A percentile compares a stretch with the other conserved stretches of the same genome.
Evolutionary conservation across 2,888 invertebrate species (phyloP).

Genomic region (Drosophila kokeensis): DNA sequence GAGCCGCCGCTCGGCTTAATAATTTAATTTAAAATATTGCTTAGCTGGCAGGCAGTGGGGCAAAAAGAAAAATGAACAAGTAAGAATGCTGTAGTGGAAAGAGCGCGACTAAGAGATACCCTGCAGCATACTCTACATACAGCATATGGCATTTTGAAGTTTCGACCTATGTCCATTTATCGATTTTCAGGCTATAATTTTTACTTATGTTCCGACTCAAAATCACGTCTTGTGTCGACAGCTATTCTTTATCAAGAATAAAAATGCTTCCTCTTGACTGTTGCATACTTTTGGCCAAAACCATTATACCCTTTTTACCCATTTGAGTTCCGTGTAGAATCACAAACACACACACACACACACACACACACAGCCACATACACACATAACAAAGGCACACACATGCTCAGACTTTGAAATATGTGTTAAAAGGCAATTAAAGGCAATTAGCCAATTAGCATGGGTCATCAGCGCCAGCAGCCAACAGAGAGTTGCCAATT

Average conservation of each 20-base stretch:
- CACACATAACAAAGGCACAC: background rate
- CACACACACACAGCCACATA: background rate
- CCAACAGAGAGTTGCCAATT: constrained; percentile 24
- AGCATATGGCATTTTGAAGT: too few relatives aligned
- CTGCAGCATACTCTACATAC: too few relatives aligned
- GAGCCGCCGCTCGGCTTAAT: constrained; percentile 41
- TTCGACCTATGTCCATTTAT: too few relatives aligned
- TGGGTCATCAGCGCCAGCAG: constrained; percentile 69
- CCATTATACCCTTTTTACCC: background rate
- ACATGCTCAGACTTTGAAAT: constrained; percentile 11
- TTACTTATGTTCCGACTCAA: too few relatives aligned
- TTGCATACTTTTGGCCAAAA: background rate
- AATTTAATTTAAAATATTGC: constrained; percentile 59
- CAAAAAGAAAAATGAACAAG: background rate
- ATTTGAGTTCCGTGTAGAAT: background rate
- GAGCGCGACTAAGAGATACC: background rate
- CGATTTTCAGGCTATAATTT: too few relatives aligned
- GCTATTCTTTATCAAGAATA: background rate
- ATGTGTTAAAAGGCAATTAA: constrained; percentile 76
- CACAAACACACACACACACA: background rate
- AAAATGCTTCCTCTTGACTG: background rate
- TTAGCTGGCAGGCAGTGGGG: constrained; percentile 28
- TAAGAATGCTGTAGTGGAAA: background rate
- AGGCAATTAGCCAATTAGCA: constrained; percentile 79
- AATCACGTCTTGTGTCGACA: too few relatives aligned